Evolutionary conservation across 2,113 vertebrate genomes (phyloP).

Genomic region (Prinia subflava): DNA sequence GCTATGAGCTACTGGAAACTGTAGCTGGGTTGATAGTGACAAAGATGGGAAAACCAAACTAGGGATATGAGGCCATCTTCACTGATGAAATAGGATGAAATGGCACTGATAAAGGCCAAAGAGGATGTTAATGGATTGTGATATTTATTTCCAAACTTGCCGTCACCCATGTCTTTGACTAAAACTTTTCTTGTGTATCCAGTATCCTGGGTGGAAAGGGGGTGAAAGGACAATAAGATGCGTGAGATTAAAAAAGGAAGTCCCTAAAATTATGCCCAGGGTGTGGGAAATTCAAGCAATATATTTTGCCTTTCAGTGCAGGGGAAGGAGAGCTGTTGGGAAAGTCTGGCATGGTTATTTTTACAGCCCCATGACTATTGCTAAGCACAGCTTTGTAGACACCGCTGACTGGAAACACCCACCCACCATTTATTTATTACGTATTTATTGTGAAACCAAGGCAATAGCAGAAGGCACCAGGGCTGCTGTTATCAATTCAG

Average conservation of each 20-base stretch:
- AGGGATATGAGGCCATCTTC: not conserved
- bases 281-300: not conserved
- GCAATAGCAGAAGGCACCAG: slow-evolving; percentile 13
- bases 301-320: not conserved
- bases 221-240: not conserved
- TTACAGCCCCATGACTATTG: not conserved
- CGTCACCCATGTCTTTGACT: not conserved
- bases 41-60: not conserved
- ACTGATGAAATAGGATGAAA: too few relatives aligned
- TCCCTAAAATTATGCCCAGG: not conserved
- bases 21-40: not conserved
- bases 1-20: not conserved
- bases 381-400: not conserved
- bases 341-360: slow-evolving; percentile 11
- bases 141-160: not conserved
- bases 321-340: not conserved
- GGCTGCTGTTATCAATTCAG: not conserved
- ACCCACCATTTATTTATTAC: not conserved
- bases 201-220: not conserved
- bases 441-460: slow-evolving; percentile 46
- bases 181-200: not conserved
- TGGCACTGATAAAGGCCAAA: not conserved
- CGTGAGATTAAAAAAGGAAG: not conserved
- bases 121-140: not conserved
- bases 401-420: not conserved